Evolutionary conservation across 92 coral and sea anemone species (phyloP), one percentile per base, ranked within the genome.

Genomic region (Zoanthus sansibaricus): DNA sequence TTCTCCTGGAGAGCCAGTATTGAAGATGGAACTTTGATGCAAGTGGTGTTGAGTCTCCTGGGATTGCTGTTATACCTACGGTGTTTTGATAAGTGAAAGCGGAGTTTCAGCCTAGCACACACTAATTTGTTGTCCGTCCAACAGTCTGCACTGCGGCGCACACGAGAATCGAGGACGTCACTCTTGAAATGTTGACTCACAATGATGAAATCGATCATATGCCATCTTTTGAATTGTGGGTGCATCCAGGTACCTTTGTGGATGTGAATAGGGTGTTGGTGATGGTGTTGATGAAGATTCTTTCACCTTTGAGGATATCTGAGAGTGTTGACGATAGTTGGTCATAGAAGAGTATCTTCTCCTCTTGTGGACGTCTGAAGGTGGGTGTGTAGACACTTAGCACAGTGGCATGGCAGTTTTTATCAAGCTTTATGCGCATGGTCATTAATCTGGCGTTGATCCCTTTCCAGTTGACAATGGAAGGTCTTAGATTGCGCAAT

Each of bases 401-500:
- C 0, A 66, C 32, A 4, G 71, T 66, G 21, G 21, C 71, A 7
- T 66, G 30, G 32, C 71, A 66, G 30, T 66, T 66, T 31, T 8
- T 17, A n/a, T n/a, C 32, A 66, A 66, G 71, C 30, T n/a, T 25
- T 25, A 66, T n/a, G 21, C 71, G 5, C 21, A 25, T 25, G 21
- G 32, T 66, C 71, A 66, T 66, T n/a, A 66, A n/a, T n/a, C 71
- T n/a, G 32, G 71, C 16, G 32, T n/a, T n/a, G 71, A 66, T n/a
- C 32, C 25, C 71, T 25, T 66, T 66, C 71, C 71, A 66, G 71
- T 25, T 66, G 71, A 66, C 32, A 31, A 66, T 25, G 32, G 30
- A 66, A 66, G 71, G 9, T 66, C 71, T n/a, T 25, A 66, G 71
- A 3, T n/a, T 15, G 21, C 7, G 71, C 71, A 66, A 66, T 66